Evolutionary conservation across 2,888 invertebrate species (phyloP), one percentile per base, ranked within the genome.

Genomic region (Diachrysia chrysitis): DNA sequence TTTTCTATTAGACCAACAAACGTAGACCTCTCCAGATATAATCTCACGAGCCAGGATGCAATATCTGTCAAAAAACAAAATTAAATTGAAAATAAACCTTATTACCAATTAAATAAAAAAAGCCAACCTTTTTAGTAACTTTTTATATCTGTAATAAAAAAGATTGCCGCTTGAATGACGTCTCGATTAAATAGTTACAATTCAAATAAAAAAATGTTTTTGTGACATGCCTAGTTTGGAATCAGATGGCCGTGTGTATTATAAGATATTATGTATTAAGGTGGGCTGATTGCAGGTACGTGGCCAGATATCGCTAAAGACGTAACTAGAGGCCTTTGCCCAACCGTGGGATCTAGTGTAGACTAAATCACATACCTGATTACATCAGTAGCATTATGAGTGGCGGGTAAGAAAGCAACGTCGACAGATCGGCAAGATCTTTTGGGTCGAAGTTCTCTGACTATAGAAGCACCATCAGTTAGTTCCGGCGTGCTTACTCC

Each of bases 321-420:
- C 14, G 9, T 2, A 35, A 9, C 2, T 10, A 14, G 35, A 37
- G 37, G 14, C 16, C 37, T 16, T 37, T 3, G 37, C 16, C 5
- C 37, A 37, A 16, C 14, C 2, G 14, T 14, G 12, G 2, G 14
- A 37, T 12, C 37, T 2, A 37, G 37, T 37, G 3, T 12, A 37
- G 14, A 16, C 14, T 16, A 37, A 37, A 37, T 2, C 14, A 51
- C 17, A 29, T 68, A 93, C 95, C 93, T 91, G 56, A 95, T 93
- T 14, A 90, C 92, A 69, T 93, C 92, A 12, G 93, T 92, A n/a
- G 90, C 87, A 51, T 93, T 90, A 60, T 94, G 93, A 0, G 85
- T 81, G 0, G 94, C 95, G 0, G 95, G 94, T 21, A 95, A 67
- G 68, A 94, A 95, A 2, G 95, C 95, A 1, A 95, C 85, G 32